A percentile compares a stretch with the other conserved stretches of the same genome.
Evolutionary conservation across 2,797 vertebrate species (phyloP).

Genomic region (Hafferia zeledoni): DNA sequence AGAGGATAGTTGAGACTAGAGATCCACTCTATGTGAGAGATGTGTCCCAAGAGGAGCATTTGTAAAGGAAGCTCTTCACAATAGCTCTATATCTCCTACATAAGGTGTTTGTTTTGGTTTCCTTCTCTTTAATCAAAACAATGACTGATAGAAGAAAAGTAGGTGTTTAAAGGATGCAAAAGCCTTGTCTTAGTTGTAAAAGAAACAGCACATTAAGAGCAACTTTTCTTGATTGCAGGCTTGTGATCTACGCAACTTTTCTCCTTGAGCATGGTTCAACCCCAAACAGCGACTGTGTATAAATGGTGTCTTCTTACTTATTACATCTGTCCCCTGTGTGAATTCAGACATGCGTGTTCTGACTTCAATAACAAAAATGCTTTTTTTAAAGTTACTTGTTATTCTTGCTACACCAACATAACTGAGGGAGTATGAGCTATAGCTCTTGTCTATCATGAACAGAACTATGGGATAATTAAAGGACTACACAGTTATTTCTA

Average conservation of each 20-base stretch:
- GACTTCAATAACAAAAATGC: constrained; percentile 58
- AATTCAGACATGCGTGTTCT: constrained; percentile 28
- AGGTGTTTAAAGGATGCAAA: background rate
- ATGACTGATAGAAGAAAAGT: background rate
- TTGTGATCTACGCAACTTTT: constrained; percentile 2
- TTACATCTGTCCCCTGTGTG: constrained; percentile 61
- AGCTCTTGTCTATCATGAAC: background rate
- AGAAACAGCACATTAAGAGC: background rate
- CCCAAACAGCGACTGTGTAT: background rate
- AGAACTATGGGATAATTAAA: constrained; percentile 25
- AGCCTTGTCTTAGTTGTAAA: background rate
- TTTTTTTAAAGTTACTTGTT: constrained; percentile 39
- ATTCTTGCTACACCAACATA: constrained; percentile 36
- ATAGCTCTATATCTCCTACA: background rate
- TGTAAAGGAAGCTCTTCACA: constrained; percentile 25
- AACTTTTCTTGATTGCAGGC: background rate
- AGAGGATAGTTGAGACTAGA: background rate
- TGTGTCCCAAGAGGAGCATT: background rate
- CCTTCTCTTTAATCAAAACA: constrained; percentile 28
- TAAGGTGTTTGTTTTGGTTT: background rate
- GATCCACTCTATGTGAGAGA: background rate
- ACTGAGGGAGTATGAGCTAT: constrained; percentile 6
- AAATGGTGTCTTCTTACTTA: constrained; percentile 50
- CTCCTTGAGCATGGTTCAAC: background rate
- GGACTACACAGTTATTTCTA: constrained; percentile 6